Base-by-base conservation (phyloP, 2,888 invertebrate species). In the Orthosia incerta region DNA sequence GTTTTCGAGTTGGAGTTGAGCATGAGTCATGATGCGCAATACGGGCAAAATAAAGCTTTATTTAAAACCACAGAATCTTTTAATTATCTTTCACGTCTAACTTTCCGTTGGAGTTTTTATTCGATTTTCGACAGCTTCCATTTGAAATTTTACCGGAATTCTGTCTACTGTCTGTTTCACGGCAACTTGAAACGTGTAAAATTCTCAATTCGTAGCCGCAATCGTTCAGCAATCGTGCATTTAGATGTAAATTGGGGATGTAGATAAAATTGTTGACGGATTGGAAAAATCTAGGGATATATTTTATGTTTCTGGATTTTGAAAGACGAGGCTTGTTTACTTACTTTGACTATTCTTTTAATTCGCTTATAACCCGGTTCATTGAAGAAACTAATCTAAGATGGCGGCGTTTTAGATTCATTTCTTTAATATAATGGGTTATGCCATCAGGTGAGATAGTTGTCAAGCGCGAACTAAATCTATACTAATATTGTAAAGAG, bases 61-160 rank as follows among this genome's bases (percentile, higher is more conserved):
- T n/a, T n/a, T n/a, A n/a, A n/a, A 26, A 79, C 55, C 72, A 18
- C 60, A 72, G 55, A 65, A 61, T 65, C 51, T 72, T 76, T 72
- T 61, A 79, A 72, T 79, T 72, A 72, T 61, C 50, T 61, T 26
- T 72, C 4, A 48, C 51, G 15, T 18, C 15, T 26, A 45, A 50
- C 50, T 23, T 26, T 60, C 57, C 48, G 45, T 45, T 61, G 57
- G 16, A 61, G 16, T 59, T 79, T 79, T 80, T 56, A 60, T 64
- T 74, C 46, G 31, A 67, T 79, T 67, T 60, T 68, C 55, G 15
- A 79, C 48, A 71, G 59, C n/a, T 55, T 45, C 39, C 45, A 55
- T 60, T 60, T 60, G 20, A 16, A 46, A 20, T 60, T 45, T 60
- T 31, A 11, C 16, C 18, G 46, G 59, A 74, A 66, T 78, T 79